A percentile compares a stretch with the other conserved stretches of the same genome.
Evolutionary conservation across 2,888 invertebrate genomes (phyloP).

Genomic region (Platycheirus rosarum): DNA sequence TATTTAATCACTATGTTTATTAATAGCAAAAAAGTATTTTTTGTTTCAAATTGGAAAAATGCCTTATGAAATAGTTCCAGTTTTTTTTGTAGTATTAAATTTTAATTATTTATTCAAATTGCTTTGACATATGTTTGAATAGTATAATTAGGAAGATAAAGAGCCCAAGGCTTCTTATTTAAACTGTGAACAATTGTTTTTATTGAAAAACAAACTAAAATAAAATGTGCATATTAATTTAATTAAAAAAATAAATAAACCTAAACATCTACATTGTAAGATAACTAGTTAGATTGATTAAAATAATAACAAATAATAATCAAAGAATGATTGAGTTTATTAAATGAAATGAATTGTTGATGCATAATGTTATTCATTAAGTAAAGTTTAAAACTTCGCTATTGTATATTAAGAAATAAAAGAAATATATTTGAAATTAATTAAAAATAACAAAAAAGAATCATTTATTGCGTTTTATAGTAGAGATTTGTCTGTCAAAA

Average conservation of each 20-base stretch:
- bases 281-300: constrained; percentile 52
- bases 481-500: too few species aligned
- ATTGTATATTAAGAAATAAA: neutral
- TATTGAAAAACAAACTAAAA: neutral
- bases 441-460: constrained; percentile 41
- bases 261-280: constrained; percentile 26
- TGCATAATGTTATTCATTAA: constrained; percentile 23
- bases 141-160: constrained; percentile 3
- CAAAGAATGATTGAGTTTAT: constrained; percentile 31
- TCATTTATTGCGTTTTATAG: constrained; percentile 8
- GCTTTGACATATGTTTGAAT: constrained; percentile 33
- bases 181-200: constrained; percentile 17
- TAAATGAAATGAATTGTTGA: constrained; percentile 40
- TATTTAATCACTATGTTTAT: too few species aligned
- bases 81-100: constrained; percentile 10
- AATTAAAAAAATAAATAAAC: neutral
- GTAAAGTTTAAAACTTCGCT: constrained; percentile 20
- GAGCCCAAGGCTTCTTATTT: too few species aligned
- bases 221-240: constrained; percentile 21
- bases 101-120: constrained; percentile 20
- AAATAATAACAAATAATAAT: constrained; percentile 33
- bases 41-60: constrained; percentile 21
- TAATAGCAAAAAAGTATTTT: neutral
- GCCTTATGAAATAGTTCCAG: constrained; percentile 47
- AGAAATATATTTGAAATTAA: constrained; percentile 41